Evolutionary conservation across 2,888 invertebrate species (phyloP).

Genomic region (Celastrina argiolus): DNA sequence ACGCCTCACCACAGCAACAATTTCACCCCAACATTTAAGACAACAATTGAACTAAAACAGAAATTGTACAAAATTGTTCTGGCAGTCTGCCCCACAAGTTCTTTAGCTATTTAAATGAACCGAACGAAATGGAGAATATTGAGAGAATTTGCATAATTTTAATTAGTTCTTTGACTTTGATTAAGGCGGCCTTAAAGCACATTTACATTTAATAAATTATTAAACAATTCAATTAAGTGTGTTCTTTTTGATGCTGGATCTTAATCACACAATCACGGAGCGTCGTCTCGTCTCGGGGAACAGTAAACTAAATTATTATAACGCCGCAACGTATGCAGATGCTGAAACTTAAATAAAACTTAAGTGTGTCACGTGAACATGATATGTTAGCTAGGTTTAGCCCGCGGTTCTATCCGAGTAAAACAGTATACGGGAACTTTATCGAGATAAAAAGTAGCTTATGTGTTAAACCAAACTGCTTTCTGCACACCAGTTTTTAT

Average conservation of each 20-base stretch:
- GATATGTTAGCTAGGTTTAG: too few relatives aligned
- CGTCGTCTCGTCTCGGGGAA: background rate
- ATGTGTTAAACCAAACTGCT: background rate
- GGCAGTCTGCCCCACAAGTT: constrained; percentile 9
- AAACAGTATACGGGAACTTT: background rate
- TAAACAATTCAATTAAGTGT: background rate
- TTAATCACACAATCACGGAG: background rate
- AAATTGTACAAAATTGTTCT: constrained; percentile 16
- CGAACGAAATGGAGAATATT: constrained; percentile 12
- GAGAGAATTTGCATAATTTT: constrained; percentile 15
- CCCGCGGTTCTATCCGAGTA: too few relatives aligned
- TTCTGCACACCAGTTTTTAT: background rate
- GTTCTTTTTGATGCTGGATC: background rate
- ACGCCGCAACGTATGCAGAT: too few relatives aligned
- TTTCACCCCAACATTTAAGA: background rate
- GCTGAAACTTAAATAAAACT: too few relatives aligned
- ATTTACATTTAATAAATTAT: constrained; percentile 5
- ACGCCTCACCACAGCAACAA: background rate
- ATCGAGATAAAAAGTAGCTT: background rate
- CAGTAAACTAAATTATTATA: too few relatives aligned
- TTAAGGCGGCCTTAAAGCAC: background rate
- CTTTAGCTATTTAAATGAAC: constrained; percentile 17
- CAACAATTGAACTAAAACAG: constrained; percentile 14
- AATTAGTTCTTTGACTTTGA: constrained; percentile 15
- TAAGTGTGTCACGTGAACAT: too few relatives aligned